A percentile compares a stretch with the other conserved stretches of the same genome.
Evolutionary conservation across 2,113 vertebrate genomes (phyloP).

Genomic region (Festucalex cinctus): DNA sequence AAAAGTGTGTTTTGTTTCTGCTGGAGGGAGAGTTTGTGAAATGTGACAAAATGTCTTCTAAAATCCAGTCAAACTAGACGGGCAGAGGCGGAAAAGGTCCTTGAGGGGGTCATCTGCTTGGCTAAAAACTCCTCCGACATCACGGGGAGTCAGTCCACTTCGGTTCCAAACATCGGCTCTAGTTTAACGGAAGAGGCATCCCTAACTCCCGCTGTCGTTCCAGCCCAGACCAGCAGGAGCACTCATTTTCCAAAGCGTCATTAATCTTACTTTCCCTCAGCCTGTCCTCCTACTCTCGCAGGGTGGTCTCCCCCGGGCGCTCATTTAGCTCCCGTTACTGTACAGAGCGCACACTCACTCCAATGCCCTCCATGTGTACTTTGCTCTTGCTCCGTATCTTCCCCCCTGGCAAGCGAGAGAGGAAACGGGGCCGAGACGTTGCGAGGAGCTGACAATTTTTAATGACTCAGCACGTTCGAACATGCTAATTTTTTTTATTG

Average conservation of each 20-base stretch:
- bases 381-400: background rate
- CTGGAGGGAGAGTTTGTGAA: constrained; percentile 26
- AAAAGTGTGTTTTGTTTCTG: constrained; percentile 35
- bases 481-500: background rate
- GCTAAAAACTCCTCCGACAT: constrained; percentile 39
- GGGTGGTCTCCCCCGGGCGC: constrained; percentile 61
- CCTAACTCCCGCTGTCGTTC: constrained; percentile 63
- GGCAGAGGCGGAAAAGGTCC: constrained; percentile 17
- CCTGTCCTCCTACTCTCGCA: constrained; percentile 60
- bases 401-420: background rate
- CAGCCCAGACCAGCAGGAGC: constrained; percentile 56
- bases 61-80: constrained; percentile 26
- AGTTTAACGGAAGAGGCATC: constrained; percentile 54
- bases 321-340: constrained; percentile 49
- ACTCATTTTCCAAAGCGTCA: constrained; percentile 64
- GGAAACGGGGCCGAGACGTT: background rate
- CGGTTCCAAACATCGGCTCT: constrained; percentile 30
- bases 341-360: constrained; percentile 14
- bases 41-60: constrained; percentile 27
- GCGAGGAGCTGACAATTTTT: too few species aligned
- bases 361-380: constrained; percentile 17
- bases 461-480: background rate
- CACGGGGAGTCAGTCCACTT: constrained; percentile 13
- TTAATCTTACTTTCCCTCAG: constrained; percentile 71
- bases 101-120: constrained; percentile 22